Conservation (phyloP, 2,888 invertebrate genomes). For the Pollenia griseotomentosa region DNA sequence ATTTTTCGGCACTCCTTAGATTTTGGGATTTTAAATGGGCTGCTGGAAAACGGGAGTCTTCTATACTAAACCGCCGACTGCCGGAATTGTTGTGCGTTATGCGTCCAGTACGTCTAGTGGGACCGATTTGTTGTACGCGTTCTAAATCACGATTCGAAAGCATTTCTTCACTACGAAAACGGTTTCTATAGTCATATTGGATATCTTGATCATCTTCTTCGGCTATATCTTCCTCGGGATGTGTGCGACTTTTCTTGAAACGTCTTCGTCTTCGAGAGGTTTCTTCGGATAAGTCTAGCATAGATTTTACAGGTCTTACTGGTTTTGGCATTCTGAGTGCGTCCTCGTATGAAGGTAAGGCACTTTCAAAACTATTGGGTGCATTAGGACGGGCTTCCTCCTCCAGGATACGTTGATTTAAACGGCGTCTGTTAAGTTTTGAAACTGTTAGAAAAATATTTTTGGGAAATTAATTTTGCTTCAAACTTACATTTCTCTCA, state of each 20-base stretch:
- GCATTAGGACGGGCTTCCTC: constrained; percentile 86
- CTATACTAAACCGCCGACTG: constrained; percentile 80
- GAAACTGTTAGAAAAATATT: neutral
- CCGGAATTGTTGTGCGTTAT: constrained; percentile 79
- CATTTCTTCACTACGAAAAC: constrained; percentile 83
- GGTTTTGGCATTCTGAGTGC: constrained; percentile 90
- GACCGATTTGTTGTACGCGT: constrained; percentile 78
- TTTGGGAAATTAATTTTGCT: neutral
- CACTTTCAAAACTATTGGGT: constrained; percentile 87
- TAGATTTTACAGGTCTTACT: constrained; percentile 87
- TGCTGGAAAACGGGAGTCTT: constrained; percentile 82
- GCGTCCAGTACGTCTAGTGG: constrained; percentile 78
- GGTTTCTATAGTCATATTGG: constrained; percentile 79
- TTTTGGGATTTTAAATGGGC: constrained; percentile 82
- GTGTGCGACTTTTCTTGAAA: constrained; percentile 76
- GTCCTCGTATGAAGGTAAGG: constrained; percentile 90
- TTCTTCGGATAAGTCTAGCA: constrained; percentile 83
- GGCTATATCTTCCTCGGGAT: constrained; percentile 75
- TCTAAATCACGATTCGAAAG: constrained; percentile 82
- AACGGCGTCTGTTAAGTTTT: constrained; percentile 80
- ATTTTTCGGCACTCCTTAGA: constrained; percentile 82
- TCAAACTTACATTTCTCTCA: constrained; percentile 81
- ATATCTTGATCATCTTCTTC: constrained; percentile 78
- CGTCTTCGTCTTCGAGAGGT: constrained; percentile 83
- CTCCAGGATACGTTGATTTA: constrained; percentile 86